Base-by-base conservation (phyloP, 2,797 vertebrate genomes). In the Leuciscus waleckii region DNA sequence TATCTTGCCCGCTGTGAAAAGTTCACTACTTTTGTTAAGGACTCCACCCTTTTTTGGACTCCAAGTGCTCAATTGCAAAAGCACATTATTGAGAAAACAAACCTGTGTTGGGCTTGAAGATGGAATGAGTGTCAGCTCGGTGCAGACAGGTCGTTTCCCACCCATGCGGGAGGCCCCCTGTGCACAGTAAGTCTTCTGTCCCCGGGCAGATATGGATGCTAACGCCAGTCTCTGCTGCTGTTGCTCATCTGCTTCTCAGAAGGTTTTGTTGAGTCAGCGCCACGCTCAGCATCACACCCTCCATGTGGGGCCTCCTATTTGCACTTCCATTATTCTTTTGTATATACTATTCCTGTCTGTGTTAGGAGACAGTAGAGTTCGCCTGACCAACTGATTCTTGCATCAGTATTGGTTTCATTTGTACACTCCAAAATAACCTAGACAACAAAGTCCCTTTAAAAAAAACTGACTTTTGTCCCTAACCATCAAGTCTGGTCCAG, bases 61-160 rank as follows among this genome's bases (percentile, higher is more conserved):
- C n/a, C 71, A 82, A 83, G 73, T 65, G 17, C 69, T 88, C 26
- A 82, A 58, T 80, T 88, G 73, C 29, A 71, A 78, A 87, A 86
- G 75, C 67, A 1, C 70, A 71, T 78, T 85, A 51, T 35, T 76
- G 46, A 5, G n/a, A 63, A 86, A 79, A 76, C 46, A 46, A 70
- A 39, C 37, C 61, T 17, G 32, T 58, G 82, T 76, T 86, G 9
- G 65, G 32, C 65, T 85, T 92, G 86, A 87, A 95, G 94, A 95
- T 90, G 17, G 90, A 94, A 91, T 90, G 91, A 71, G 89, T 94
- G 93, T 95, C 95, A 91, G 87, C 71, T 83, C 2, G 82, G 71
- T 86, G 17, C 90, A 93, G 94, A 93, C 94, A 94, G 94, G 94
- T 95, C 92, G 91, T 96, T 96, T 95, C 93, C 94, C 89, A 93